A percentile compares a stretch with the other conserved stretches of the same genome.
Evolutionary conservation across 2,113 vertebrate genomes (phyloP).

Genomic region (Petromus typicus): DNA sequence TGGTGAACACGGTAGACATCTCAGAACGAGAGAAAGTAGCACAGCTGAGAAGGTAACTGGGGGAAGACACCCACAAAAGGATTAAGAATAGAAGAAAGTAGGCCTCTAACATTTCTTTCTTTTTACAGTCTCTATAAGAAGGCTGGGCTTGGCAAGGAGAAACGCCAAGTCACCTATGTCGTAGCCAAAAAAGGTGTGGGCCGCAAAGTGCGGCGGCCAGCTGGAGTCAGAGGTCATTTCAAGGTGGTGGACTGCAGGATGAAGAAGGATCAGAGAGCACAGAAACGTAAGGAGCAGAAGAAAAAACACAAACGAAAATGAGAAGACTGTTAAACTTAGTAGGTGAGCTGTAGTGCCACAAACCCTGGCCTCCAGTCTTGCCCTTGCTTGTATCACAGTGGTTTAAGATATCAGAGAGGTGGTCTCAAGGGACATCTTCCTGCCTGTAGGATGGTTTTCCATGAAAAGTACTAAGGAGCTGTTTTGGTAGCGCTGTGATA

Average conservation of each 20-base stretch:
- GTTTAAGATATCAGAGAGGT: not conserved
- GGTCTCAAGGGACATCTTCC: too few species aligned
- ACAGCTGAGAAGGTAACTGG: constrained; percentile 92
- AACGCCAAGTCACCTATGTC: constrained; percentile 94
- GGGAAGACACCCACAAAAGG: not conserved
- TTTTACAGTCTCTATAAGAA: constrained; percentile 96
- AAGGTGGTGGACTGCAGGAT: constrained; percentile 96
- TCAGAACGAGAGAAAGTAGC: constrained; percentile 96
- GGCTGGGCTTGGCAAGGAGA: constrained; percentile 95
- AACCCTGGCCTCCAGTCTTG: not conserved
- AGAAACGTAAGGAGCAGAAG: constrained; percentile 91
- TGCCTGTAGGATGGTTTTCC: not conserved
- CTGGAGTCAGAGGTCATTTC: constrained; percentile 94
- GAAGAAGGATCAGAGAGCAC: constrained; percentile 95
- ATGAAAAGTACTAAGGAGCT: not conserved
- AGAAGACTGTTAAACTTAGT: not conserved
- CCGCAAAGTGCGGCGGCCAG: constrained; percentile 91
- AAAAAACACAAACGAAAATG: constrained; percentile 81
- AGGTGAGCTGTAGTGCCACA: too few species aligned
- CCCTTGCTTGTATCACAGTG: not conserved
- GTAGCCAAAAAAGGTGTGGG: constrained; percentile 95
- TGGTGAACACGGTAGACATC: constrained; percentile 96
- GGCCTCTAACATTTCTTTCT: not conserved
- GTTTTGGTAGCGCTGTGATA: not conserved
- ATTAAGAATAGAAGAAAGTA: not conserved